These are phyloP conservation scores for Glaucomys volans DNA, from an alignment of 2,113 vertebrate species.

Conservation along the genomic window DNA sequence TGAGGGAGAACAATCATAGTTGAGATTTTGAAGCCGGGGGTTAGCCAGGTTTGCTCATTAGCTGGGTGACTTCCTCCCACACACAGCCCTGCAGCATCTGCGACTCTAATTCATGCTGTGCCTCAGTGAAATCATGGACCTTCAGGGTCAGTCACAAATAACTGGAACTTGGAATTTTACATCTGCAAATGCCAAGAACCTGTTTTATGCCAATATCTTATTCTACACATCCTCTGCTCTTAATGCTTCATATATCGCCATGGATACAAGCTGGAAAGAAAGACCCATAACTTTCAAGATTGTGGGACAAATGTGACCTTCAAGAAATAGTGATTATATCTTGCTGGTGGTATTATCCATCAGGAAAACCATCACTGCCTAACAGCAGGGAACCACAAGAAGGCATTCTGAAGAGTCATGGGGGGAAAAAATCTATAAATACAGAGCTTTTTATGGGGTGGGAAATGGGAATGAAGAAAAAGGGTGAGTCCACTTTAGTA, in stretches of 20 bases:
- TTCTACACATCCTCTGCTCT: not conserved
- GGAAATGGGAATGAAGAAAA: not conserved
- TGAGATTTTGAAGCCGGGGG: not conserved
- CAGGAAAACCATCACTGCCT: constrained; percentile 51
- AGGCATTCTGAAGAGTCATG: accelerated
- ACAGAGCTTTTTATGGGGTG: not conserved
- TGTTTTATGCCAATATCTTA: not conserved
- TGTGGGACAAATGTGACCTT: not conserved
- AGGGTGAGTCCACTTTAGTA: not conserved
- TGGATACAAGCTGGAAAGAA: constrained; percentile 41
- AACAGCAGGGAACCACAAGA: not conserved
- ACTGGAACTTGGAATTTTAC: not conserved
- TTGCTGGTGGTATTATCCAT: not conserved
- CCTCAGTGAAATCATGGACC: not conserved
- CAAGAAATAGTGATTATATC: constrained; percentile 50
- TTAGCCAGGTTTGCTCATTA: not conserved
- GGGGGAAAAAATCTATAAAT: not conserved
- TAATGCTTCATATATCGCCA: constrained; percentile 6
- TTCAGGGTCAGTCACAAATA: not conserved
- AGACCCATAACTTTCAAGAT: constrained; percentile 56
- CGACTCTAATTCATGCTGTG: not conserved
- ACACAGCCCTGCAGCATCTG: accelerated
- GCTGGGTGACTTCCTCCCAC: not conserved
- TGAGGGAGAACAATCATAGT: not conserved
- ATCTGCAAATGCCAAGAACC: not conserved